These are phyloP conservation scores for Ennomos fuscantarius DNA, from an alignment of 2,888 invertebrate species.

Conservation along the genomic window DNA sequence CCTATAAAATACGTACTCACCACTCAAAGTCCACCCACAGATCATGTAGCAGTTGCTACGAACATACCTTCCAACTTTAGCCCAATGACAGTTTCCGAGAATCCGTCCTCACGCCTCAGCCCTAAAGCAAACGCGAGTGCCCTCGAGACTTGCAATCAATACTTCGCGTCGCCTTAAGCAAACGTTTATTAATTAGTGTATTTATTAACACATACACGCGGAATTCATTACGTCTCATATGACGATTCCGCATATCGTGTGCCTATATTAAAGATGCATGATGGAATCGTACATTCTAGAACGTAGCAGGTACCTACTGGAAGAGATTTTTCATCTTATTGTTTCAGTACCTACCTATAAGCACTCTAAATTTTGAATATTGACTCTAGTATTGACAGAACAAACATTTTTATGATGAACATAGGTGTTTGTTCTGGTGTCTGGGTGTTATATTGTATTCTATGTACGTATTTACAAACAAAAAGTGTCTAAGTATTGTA, in stretches of 20 bases:
- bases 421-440: too few relatives aligned
- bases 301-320: not conserved
- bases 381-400: too few relatives aligned
- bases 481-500: too few relatives aligned
- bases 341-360: too few relatives aligned
- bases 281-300: conserved; percentile 1
- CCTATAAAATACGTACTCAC: too few relatives aligned
- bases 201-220: conserved; percentile 51
- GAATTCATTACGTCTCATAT: conserved; percentile 43
- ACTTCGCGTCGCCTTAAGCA: conserved; percentile 35
- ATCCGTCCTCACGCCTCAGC: conserved; percentile 51
- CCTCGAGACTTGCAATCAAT: conserved; percentile 41
- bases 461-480: too few relatives aligned
- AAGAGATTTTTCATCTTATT: too few relatives aligned
- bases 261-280: conserved; percentile 1
- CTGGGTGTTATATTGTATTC: too few relatives aligned
- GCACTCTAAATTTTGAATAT: too few relatives aligned
- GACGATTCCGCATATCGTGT: conserved; percentile 16
- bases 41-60: not conserved
- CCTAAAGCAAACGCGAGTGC: conserved; percentile 45
- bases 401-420: too few relatives aligned
- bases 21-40: not conserved
- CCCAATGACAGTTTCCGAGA: conserved; percentile 45
- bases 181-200: conserved; percentile 50
- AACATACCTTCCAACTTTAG: conserved; percentile 14